Percentiles rank a stretch among this genome's conserved stretches.
These are phyloP conservation scores for Apocheima hispidaria DNA, from an alignment of 2,888 invertebrate species.

Conservation along the genomic window DNA sequence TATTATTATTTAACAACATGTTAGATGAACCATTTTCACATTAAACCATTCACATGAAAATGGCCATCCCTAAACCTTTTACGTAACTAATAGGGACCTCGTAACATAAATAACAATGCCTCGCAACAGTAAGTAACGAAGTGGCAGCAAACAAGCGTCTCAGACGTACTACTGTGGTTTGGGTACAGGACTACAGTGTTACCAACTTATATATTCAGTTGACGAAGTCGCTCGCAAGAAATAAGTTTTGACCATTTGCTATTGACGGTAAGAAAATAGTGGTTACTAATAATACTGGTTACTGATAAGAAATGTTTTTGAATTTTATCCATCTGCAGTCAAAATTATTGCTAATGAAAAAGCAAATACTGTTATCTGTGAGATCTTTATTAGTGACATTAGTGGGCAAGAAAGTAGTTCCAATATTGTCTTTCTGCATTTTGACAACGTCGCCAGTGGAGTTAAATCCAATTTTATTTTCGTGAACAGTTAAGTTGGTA, in stretches of 20 bases:
- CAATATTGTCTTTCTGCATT: no score
- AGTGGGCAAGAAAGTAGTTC: no score
- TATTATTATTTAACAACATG: slow-evolving; percentile 88
- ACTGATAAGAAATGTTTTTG: no score
- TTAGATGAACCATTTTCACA: slow-evolving; percentile 84
- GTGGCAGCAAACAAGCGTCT: slow-evolving; percentile 72
- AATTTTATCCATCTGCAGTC: no score
- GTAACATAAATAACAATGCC: slow-evolving; percentile 75
- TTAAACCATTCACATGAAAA: slow-evolving; percentile 78
- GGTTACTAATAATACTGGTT: no score
- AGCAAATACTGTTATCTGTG: no score
- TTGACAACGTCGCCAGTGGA: no score
- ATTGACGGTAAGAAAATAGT: no score
- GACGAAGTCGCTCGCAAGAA: neutral
- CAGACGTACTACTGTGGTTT: slow-evolving; percentile 63
- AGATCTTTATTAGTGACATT: no score
- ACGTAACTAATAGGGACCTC: slow-evolving; percentile 82
- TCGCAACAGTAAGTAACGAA: slow-evolving; percentile 65
- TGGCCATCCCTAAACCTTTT: slow-evolving; percentile 84
- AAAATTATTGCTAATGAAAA: no score
- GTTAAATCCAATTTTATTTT: neutral
- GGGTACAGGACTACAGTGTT: slow-evolving; percentile 5
- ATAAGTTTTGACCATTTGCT: no score
- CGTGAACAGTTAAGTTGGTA: neutral
- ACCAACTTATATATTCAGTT: neutral